Evolutionary conservation across 2,797 vertebrate species (phyloP).

Genomic region (Alfaro cultratus): DNA sequence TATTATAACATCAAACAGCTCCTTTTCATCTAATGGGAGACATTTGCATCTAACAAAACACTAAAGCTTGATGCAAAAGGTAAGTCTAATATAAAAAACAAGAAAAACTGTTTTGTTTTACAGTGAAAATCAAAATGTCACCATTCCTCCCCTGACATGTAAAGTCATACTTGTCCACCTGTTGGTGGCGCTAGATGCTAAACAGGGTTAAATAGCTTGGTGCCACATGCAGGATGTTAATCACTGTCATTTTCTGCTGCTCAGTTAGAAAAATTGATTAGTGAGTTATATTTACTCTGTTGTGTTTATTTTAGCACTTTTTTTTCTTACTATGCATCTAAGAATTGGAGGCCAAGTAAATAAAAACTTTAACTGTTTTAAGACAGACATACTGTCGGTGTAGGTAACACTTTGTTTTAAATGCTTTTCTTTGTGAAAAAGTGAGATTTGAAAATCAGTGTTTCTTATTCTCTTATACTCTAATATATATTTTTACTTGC

Average conservation of each 20-base stretch:
- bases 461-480: neutral
- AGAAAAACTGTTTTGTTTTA: neutral
- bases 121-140: neutral
- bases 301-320: neutral
- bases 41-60: neutral
- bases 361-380: neutral
- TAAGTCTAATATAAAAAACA: neutral
- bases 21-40: neutral
- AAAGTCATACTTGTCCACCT: neutral
- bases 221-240: neutral
- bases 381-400: neutral
- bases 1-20: neutral
- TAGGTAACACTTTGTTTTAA: neutral
- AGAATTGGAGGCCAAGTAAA: neutral
- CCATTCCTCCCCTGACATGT: neutral
- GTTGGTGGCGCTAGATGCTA: neutral
- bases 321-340: neutral
- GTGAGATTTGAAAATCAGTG: neutral
- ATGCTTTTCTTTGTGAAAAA: neutral
- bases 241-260: neutral
- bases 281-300: neutral
- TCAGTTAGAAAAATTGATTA: neutral
- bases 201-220: neutral
- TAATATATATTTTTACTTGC: neutral
- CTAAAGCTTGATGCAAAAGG: neutral